Conservation (phyloP, 2,797 vertebrate species). For the Chiroxiphia lanceolata region DNA sequence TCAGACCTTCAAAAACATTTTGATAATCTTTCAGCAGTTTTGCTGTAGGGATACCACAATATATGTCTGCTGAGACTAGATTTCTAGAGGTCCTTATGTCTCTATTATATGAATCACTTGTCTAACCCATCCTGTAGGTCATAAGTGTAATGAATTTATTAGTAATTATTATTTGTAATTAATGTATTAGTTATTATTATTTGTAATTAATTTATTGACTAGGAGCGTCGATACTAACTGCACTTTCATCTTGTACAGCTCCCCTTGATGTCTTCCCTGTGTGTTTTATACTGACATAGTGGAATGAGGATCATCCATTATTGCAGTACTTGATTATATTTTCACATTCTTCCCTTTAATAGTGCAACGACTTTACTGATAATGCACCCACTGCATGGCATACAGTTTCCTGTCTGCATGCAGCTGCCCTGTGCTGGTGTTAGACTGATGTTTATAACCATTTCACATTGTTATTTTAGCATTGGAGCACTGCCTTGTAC, state of each 20-base stretch:
- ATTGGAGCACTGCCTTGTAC: neutral
- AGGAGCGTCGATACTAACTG: neutral
- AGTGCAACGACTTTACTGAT: neutral
- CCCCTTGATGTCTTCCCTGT: neutral
- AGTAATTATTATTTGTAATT: no score
- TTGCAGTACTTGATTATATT: neutral
- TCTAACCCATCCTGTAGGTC: neutral
- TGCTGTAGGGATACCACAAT: neutral
- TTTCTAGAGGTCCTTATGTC: neutral
- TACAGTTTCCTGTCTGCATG: neutral
- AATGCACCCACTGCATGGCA: neutral
- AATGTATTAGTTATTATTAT: neutral
- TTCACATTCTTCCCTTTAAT: neutral
- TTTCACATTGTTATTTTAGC: neutral
- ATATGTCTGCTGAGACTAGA: neutral
- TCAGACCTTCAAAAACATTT: slow-evolving; percentile 43
- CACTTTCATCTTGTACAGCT: neutral
- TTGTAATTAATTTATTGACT: neutral
- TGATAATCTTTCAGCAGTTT: slow-evolving; percentile 17
- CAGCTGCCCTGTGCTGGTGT: neutral
- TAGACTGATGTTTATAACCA: neutral
- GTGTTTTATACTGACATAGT: neutral
- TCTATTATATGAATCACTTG: neutral
- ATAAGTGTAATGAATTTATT: neutral
- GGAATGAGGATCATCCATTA: neutral